Evolutionary conservation across 2,888 invertebrate species (phyloP).

Genomic region (Trisateles emortualis): DNA sequence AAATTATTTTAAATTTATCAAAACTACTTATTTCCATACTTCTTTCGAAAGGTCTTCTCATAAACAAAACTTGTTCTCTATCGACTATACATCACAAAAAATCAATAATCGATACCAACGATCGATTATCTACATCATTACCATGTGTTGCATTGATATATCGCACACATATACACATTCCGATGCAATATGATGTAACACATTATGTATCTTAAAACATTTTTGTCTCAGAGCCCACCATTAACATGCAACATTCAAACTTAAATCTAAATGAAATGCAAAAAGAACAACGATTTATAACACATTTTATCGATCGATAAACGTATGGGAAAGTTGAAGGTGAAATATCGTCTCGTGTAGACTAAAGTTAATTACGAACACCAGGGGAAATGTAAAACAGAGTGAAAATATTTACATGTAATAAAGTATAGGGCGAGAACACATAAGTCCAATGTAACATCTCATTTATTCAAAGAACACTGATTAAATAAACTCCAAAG

Average conservation of each 20-base stretch:
- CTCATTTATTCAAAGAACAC: constrained; percentile 63
- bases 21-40: background rate
- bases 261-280: constrained; percentile 35
- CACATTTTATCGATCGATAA: constrained; percentile 30
- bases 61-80: constrained; percentile 8
- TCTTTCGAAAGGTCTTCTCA: background rate
- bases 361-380: constrained; percentile 45
- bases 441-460: constrained; percentile 60
- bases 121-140: constrained; percentile 20
- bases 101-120: constrained; percentile 10
- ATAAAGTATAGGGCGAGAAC: constrained; percentile 51
- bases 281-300: constrained; percentile 31
- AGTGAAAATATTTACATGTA: constrained; percentile 46
- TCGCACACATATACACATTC: constrained; percentile 2
- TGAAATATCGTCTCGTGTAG: constrained; percentile 36
- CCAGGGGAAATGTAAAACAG: constrained; percentile 48
- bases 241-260: constrained; percentile 11
- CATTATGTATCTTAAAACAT: constrained; percentile 18
- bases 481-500: constrained; percentile 62
- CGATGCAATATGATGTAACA: constrained; percentile 13
- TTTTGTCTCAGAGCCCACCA: constrained; percentile 7
- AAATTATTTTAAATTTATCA: background rate
- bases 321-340: constrained; percentile 30
- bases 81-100: constrained; percentile 3
- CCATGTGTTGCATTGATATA: constrained; percentile 21